Evolutionary conservation across 2,888 invertebrate species (phyloP).

Genomic region (Eupithecia insigniata): DNA sequence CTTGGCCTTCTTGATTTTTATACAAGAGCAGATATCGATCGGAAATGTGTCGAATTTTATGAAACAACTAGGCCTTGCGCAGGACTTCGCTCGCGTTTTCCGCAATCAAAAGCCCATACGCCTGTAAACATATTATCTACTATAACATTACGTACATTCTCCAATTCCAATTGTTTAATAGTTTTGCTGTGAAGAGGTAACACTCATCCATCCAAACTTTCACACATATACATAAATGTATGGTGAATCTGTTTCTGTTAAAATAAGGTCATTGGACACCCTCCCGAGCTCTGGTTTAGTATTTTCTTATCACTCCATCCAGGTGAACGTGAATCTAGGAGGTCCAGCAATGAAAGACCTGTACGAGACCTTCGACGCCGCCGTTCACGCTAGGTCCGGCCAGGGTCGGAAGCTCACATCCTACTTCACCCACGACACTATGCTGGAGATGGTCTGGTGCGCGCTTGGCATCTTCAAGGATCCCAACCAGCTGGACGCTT

Average conservation of each 20-base stretch:
- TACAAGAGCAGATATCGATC: too few species aligned
- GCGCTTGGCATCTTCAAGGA: constrained; percentile 88
- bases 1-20: too few species aligned
- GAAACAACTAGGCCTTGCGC: too few species aligned
- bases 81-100: too few species aligned
- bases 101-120: too few species aligned
- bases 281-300: too few species aligned
- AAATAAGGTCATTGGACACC: too few species aligned
- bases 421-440: constrained; percentile 88
- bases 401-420: constrained; percentile 81
- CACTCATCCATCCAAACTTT: too few species aligned
- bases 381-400: constrained; percentile 42
- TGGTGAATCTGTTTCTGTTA: too few species aligned
- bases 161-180: too few species aligned
- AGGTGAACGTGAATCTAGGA: constrained; percentile 87
- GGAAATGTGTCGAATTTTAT: too few species aligned
- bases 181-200: background rate
- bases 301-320: constrained; percentile 29
- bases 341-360: constrained; percentile 88
- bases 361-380: constrained; percentile 78
- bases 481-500: constrained; percentile 78
- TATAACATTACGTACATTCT: background rate
- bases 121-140: too few species aligned
- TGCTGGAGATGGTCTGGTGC: constrained; percentile 85
- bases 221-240: background rate